Evolutionary conservation across 2,113 vertebrate species (phyloP).

Genomic region (Burhinus oedicnemus): DNA sequence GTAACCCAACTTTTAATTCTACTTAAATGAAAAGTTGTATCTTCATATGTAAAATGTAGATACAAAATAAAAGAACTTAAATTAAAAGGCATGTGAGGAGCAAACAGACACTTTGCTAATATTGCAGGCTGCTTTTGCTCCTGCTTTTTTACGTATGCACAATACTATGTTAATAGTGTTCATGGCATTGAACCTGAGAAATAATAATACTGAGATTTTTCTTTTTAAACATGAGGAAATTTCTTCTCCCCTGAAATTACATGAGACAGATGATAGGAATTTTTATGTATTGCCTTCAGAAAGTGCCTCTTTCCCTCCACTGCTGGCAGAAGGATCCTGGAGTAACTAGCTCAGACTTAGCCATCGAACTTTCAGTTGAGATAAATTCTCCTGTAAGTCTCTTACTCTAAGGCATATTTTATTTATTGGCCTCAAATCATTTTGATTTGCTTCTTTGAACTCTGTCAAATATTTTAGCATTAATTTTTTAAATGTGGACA

Average conservation of each 20-base stretch:
- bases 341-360: not conserved
- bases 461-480: constrained; percentile 2
- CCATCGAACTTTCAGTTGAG: not conserved
- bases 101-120: not conserved
- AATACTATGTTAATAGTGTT: not conserved
- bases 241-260: not conserved
- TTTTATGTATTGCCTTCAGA: not conserved
- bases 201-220: not conserved
- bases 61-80: constrained; percentile 42
- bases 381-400: not conserved
- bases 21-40: constrained; percentile 39
- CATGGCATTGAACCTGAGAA: not conserved
- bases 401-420: not conserved
- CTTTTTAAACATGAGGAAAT: not conserved
- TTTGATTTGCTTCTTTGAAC: constrained; percentile 14
- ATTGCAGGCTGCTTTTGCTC: not conserved
- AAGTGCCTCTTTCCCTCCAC: not conserved
- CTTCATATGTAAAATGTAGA: constrained; percentile 24
- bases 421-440: not conserved
- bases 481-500: not conserved
- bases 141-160: not conserved
- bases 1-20: constrained; percentile 58
- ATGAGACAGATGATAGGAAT: not conserved
- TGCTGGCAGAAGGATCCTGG: not conserved
- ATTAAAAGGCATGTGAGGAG: not conserved